Conservation (phyloP, 1,140 invertebrate genomes). For the Glomeris maerens region DNA sequence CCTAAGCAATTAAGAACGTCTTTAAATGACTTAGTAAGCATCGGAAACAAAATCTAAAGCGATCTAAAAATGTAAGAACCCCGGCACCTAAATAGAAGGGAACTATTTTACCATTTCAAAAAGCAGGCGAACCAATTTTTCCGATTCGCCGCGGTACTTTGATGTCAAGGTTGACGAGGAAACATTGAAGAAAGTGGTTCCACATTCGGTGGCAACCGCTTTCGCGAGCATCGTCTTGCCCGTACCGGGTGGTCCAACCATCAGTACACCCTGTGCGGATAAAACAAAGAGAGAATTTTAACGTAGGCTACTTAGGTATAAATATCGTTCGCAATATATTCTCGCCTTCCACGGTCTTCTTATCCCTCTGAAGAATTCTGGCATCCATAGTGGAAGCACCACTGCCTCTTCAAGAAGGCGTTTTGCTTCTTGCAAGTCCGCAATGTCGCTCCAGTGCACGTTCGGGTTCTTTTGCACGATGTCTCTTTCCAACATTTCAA, state of each 20-base stretch:
- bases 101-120: slow-evolving; percentile 81
- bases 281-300: slow-evolving; percentile 9
- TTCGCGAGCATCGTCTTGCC: slow-evolving; percentile 99
- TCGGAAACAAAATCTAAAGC: not conserved
- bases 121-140: slow-evolving; percentile 90
- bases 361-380: slow-evolving; percentile 96
- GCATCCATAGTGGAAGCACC: slow-evolving; percentile 94
- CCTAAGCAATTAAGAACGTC: slow-evolving; percentile 5
- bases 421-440: slow-evolving; percentile 90
- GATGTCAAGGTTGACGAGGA: slow-evolving; percentile 93
- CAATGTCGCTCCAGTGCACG: slow-evolving; percentile 94
- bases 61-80: not conserved
- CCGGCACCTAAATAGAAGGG: not conserved
- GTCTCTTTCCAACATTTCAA: slow-evolving; percentile 89
- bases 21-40: not conserved
- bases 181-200: slow-evolving; percentile 98
- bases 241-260: slow-evolving; percentile 95
- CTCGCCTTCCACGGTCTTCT: slow-evolving; percentile 64
- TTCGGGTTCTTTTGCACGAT: slow-evolving; percentile 97
- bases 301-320: not conserved
- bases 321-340: not conserved
- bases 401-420: slow-evolving; percentile 91
- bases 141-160: slow-evolving; percentile 96
- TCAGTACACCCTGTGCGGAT: slow-evolving; percentile 58
- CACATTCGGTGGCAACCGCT: slow-evolving; percentile 97